A percentile compares a stretch with the other conserved stretches of the same genome.
These are phyloP conservation scores for Drosophila melanica DNA, from an alignment of 1,140 invertebrate species.

Conservation along the genomic window DNA sequence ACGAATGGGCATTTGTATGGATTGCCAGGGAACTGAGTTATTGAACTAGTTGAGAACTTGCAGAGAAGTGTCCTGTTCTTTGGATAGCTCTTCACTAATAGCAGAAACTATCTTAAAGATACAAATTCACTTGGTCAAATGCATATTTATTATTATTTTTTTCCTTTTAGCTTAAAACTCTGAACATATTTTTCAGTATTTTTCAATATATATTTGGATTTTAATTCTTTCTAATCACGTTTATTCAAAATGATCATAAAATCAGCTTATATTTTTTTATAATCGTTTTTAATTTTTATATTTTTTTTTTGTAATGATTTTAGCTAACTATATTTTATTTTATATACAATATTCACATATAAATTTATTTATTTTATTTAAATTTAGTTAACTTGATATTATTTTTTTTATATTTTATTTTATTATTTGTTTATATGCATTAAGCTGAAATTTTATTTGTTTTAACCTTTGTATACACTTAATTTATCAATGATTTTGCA, in stretches of 20 bases:
- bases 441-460: background rate
- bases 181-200: too few relatives aligned
- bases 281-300: too few relatives aligned
- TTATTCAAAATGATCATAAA: too few relatives aligned
- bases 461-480: constrained; percentile 8
- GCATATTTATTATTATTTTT: background rate
- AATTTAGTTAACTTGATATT: background rate
- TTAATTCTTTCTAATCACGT: too few relatives aligned
- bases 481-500: constrained; percentile 6
- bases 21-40: constrained; percentile 29
- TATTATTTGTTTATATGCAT: background rate
- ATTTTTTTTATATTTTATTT: background rate
- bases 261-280: background rate
- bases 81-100: background rate
- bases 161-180: too few relatives aligned
- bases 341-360: too few relatives aligned
- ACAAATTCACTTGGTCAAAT: constrained; percentile 10
- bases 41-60: constrained; percentile 15
- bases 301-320: too few relatives aligned
- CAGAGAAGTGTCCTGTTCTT: background rate
- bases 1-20: constrained; percentile 23
- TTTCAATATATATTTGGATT: too few relatives aligned
- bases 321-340: too few relatives aligned
- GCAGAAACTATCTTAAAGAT: constrained; percentile 30
- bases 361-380: background rate